These are phyloP conservation scores for Loxodonta africana DNA, from an alignment of 2,113 vertebrate species.

Conservation along the genomic window DNA sequence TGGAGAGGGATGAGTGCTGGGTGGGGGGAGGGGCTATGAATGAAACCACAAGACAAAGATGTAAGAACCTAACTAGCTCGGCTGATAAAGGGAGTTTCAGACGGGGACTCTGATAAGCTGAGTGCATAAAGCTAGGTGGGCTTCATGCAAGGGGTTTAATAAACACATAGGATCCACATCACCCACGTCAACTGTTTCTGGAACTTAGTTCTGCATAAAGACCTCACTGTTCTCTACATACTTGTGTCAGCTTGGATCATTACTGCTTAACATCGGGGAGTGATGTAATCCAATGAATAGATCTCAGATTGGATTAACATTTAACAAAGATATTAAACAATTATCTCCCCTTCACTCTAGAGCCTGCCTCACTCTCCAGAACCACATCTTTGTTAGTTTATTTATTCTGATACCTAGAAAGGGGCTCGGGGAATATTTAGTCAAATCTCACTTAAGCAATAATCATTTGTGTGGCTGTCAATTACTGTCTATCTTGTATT, in stretches of 20 bases:
- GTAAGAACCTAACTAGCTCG: not conserved
- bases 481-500: not conserved
- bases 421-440: not conserved
- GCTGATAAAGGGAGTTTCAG: not conserved
- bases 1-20: too few species aligned
- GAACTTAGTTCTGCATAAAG: not conserved
- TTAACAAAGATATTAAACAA: slow-evolving; percentile 6
- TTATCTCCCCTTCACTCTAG: not conserved
- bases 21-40: not conserved
- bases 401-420: slow-evolving; percentile 6
- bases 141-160: not conserved
- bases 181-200: not conserved
- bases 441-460: not conserved
- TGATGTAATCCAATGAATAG: not conserved
- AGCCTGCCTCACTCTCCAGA: not conserved
- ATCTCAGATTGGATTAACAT: not conserved
- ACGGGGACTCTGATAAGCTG: not conserved
- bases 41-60: not conserved
- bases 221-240: not conserved
- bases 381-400: not conserved
- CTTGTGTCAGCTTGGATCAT: not conserved
- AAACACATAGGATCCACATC: not conserved
- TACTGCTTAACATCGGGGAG: not conserved
- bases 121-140: not conserved
- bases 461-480: not conserved